phyloP scores from a whole-genome alignment of 1,140 invertebrate species.

The Oppia nitens region DNA sequence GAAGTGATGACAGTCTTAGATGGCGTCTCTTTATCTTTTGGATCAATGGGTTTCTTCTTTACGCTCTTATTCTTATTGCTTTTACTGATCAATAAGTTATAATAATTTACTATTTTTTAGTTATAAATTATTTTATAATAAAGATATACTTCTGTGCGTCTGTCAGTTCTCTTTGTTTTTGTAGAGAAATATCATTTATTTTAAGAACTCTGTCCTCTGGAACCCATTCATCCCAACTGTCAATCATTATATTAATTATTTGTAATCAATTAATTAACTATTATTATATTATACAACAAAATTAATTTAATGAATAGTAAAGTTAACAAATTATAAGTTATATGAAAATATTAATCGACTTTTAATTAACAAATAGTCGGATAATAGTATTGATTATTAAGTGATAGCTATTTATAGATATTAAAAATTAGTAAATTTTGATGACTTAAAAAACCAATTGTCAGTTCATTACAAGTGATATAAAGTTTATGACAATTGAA shows the following conservation, averaged over 20 bases:
- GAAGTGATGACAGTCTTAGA: background rate
- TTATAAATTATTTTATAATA: background rate
- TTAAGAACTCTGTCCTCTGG: constrained; percentile 81
- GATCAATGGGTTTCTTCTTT: background rate
- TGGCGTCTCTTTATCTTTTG: background rate
- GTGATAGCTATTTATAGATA: no score
- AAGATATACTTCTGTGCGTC: constrained; percentile 46
- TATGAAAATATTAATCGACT: no score
- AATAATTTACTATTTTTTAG: background rate
- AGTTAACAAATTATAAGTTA: no score
- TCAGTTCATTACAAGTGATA: no score
- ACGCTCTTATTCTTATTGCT: background rate
- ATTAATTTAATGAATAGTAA: no score
- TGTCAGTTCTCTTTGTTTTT: constrained; percentile 74
- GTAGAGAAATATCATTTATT: constrained; percentile 74
- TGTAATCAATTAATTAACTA: no score
- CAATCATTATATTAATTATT: no score
- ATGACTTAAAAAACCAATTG: no score
- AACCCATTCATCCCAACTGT: constrained; percentile 92
- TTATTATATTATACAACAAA: no score
- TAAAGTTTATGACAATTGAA: no score
- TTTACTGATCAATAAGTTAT: background rate
- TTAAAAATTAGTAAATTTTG: no score
- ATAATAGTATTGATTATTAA: background rate
- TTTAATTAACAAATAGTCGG: no score